These are phyloP conservation scores for Drosophila ambigua DNA, from an alignment of 1,140 invertebrate species.

Conservation along the genomic window DNA sequence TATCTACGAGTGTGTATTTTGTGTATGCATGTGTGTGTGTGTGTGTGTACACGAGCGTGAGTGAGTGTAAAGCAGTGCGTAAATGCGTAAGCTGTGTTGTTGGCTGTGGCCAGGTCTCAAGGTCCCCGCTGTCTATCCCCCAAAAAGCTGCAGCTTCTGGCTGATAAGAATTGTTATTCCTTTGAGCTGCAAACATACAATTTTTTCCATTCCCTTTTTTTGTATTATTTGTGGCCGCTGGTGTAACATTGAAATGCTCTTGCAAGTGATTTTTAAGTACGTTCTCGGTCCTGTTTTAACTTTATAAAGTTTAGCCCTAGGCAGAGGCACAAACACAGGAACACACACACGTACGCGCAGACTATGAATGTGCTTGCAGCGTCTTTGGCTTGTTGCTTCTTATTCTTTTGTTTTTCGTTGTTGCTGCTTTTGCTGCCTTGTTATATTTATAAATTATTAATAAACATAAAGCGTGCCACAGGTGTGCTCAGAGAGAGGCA, in stretches of 20 bases:
- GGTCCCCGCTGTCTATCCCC: conserved; percentile 25
- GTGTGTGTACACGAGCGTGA: conserved; percentile 20
- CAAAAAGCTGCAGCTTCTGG: conserved; percentile 36
- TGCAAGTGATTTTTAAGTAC: conserved; percentile 19
- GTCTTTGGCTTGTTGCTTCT: conserved; percentile 18
- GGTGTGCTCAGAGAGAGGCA: conserved; percentile 57
- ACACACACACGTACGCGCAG: not conserved
- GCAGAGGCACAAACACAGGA: not conserved
- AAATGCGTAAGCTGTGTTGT: conserved; percentile 70
- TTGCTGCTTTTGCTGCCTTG: conserved; percentile 26
- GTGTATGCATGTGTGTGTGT: conserved; percentile 21
- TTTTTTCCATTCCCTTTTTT: conserved; percentile 13
- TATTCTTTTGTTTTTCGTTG: conserved; percentile 37
- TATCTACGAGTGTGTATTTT: conserved; percentile 18
- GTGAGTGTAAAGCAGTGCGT: conserved; percentile 40
- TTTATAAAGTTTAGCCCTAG: conserved; percentile 16
- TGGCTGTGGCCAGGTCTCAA: conserved; percentile 55
- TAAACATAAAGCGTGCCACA: conserved; percentile 80
- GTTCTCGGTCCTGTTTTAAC: conserved; percentile 14
- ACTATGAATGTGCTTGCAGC: conserved; percentile 25
- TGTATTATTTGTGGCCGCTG: conserved; percentile 25
- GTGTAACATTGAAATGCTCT: conserved; percentile 50
- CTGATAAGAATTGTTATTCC: conserved; percentile 61
- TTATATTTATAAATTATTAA: conserved; percentile 76
- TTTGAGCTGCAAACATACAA: conserved; percentile 10